A percentile compares a stretch with the other conserved stretches of the same genome.
Evolutionary conservation across 2,888 invertebrate species (phyloP).

Genomic region (Cotesia congregata): DNA sequence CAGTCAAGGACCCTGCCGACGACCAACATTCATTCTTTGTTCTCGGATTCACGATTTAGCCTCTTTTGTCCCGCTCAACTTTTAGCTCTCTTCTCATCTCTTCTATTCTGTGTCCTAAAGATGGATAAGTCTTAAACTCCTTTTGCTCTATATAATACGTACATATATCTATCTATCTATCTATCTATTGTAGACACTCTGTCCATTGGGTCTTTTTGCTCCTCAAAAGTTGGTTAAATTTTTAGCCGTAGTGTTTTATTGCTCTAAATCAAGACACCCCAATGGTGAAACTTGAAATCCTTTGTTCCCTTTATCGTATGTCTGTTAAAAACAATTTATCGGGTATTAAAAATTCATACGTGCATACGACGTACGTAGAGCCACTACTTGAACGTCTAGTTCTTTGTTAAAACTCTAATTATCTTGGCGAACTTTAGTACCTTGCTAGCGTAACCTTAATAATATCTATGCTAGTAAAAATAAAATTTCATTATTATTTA

Average conservation of each 20-base stretch:
- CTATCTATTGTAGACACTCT: neutral
- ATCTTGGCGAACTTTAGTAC: neutral
- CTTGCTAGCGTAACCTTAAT: neutral
- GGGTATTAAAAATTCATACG: neutral
- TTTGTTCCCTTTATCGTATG: neutral
- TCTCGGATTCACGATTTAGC: constrained; percentile 5
- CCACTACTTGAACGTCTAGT: neutral
- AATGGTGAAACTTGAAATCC: neutral
- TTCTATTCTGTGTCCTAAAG: neutral
- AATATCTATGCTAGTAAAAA: neutral
- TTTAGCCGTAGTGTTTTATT: neutral
- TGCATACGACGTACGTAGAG: neutral
- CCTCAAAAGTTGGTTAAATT: neutral
- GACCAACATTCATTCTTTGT: constrained; percentile 18
- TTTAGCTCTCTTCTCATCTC: neutral
- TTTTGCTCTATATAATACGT: neutral
- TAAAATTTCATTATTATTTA: neutral
- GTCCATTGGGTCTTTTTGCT: neutral
- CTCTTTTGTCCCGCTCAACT: neutral
- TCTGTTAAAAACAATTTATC: neutral
- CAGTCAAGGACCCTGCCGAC: constrained; percentile 44
- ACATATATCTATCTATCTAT: neutral
- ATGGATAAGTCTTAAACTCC: neutral
- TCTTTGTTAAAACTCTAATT: neutral
- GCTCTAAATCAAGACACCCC: neutral